A percentile compares a stretch with the other conserved stretches of the same genome.
Conservation (phyloP, 2,888 invertebrate genomes). For the Reticulitermes lucifugus region DNA sequence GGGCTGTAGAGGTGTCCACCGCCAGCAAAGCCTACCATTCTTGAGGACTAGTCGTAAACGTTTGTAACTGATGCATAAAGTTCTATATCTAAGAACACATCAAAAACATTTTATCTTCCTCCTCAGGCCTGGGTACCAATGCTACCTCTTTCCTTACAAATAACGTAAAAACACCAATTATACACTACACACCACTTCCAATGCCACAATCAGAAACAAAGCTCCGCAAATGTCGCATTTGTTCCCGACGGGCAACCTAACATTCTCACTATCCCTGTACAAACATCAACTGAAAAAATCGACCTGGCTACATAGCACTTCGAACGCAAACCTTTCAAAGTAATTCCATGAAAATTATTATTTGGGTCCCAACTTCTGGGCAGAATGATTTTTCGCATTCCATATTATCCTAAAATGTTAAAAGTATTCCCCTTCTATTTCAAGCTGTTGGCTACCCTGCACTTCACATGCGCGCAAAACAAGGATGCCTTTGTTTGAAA, state of each 20-base stretch:
- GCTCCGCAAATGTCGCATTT: slow-evolving; percentile 38
- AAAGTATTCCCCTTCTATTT: neutral
- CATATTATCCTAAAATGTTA: neutral
- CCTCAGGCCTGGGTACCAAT: neutral
- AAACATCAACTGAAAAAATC: neutral
- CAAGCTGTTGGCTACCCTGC: neutral
- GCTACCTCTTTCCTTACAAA: neutral
- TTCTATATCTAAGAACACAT: neutral
- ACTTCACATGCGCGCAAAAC: slow-evolving; percentile 20
- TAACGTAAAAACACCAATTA: slow-evolving; percentile 14
- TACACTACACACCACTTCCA: slow-evolving; percentile 2
- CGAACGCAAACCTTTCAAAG: neutral
- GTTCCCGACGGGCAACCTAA: neutral
- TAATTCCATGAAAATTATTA: neutral
- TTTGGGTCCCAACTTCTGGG: neutral
- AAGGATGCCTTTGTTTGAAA: neutral
- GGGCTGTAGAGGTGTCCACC: slow-evolving; percentile 70
- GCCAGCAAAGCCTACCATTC: slow-evolving; percentile 71
- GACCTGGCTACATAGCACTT: neutral
- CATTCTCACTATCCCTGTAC: neutral
- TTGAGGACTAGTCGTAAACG: slow-evolving; percentile 35
- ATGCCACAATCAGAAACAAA: slow-evolving; percentile 28
- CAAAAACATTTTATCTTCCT: neutral
- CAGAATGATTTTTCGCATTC: neutral
- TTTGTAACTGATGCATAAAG: neutral